These are phyloP conservation scores for Gastracanthus pulcherrimus DNA, from an alignment of 2,888 invertebrate genomes.

Conservation along the genomic window DNA sequence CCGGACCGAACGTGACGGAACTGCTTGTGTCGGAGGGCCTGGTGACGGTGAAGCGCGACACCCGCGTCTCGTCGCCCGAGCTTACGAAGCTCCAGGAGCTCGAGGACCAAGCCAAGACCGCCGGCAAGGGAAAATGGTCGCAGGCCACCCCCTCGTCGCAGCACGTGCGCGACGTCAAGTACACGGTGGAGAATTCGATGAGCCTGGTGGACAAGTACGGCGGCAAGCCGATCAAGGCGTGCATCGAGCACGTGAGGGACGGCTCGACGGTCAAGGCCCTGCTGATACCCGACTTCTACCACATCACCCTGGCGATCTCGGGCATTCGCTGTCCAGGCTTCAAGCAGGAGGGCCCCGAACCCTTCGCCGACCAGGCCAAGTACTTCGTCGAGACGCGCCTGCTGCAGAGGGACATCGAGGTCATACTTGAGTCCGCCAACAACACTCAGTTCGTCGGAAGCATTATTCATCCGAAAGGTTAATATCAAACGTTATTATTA, in stretches of 20 bases:
- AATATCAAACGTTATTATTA: too few species aligned
- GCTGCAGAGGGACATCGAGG: constrained; percentile 93
- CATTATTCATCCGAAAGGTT: constrained; percentile 91
- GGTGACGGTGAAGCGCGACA: constrained; percentile 87
- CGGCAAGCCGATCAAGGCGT: constrained; percentile 92
- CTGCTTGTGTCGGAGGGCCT: constrained; percentile 93
- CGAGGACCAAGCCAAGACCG: constrained; percentile 93
- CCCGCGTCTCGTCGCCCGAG: constrained; percentile 83
- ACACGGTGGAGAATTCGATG: constrained; percentile 92
- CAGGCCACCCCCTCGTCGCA: constrained; percentile 78
- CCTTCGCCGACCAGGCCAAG: constrained; percentile 93
- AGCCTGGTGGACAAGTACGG: constrained; percentile 91
- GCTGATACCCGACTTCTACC: constrained; percentile 92
- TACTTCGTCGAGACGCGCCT: constrained; percentile 95
- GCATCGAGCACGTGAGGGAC: constrained; percentile 98
- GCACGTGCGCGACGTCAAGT: constrained; percentile 92
- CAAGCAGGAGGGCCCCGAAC: constrained; percentile 85
- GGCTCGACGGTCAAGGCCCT: constrained; percentile 97
- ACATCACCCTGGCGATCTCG: constrained; percentile 96
- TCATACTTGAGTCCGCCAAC: constrained; percentile 93
- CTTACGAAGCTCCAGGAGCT: constrained; percentile 86
- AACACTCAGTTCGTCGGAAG: constrained; percentile 97
- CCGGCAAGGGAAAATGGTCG: constrained; percentile 91
- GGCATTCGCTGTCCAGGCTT: constrained; percentile 92
- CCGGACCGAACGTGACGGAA: constrained; percentile 93